Evolutionary conservation across 2,888 invertebrate species (phyloP), one percentile per base, ranked within the genome.

Genomic region (Ophion slaviceki): DNA sequence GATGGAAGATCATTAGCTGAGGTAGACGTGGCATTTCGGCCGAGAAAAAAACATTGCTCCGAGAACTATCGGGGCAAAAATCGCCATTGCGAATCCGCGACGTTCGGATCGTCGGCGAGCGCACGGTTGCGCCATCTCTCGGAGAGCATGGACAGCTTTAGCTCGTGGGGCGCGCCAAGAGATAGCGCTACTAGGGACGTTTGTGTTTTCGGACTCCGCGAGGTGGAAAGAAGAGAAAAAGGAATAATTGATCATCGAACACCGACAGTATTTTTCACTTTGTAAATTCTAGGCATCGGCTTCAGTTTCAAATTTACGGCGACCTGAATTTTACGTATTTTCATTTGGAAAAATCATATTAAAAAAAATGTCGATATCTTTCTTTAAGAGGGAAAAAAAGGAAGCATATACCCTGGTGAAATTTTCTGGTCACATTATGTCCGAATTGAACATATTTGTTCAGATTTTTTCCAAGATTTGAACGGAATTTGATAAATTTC

Each of bases 21-120:
- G 32, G 36, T 67, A 7, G 17, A 45, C 20, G 6, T 20, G 36
- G 10, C 40, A 61, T 78, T 68, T 68, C 28, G 45, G 17, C 57
- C 40, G 28, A 61, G 57, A 57, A 76, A 76, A 47, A 8, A 53
- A 8, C 11, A 53, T 11, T 47, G 28, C 17, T 10, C 11, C 47
- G 10, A 53, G 8, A 68, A 14, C 4, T 68, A 68, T 68, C 24
- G 17, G n/a, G 59, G 32, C 11, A 14, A 53, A 53, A 64, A 45
- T 47, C 79, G 79, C 79, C 70, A 70, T 79, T 71, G 70, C 79
- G 62, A 71, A 79, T 64, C 2, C 70, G 7, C 20, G n/a, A 62
- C 3, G 20, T 6, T 79, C 17, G 7, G 14, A 20, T 17, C 2
- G 24, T 28, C 45, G 14, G 17, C 47, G 28, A 64, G 32, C 28